Evolutionary conservation across 2,888 invertebrate species (phyloP), one percentile per base, ranked within the genome.

Genomic region (Oasisia sp.): DNA sequence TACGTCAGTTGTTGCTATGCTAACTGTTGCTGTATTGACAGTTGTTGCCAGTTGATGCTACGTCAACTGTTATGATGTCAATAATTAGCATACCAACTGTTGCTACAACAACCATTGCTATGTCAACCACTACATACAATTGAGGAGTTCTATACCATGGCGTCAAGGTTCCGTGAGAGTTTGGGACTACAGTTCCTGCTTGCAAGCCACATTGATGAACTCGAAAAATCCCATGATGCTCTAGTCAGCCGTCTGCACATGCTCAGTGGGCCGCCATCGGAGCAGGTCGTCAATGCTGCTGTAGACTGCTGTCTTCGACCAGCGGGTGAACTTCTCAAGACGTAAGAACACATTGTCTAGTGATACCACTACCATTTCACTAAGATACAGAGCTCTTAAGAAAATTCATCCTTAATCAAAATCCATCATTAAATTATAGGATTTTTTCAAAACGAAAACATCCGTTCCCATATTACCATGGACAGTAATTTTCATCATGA

Each of bases 281-380:
- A 93, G 9, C 94, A 95, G 9, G 94, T 97, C 38, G 96, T 97
- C 38, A 95, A 96, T 92, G 94, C 95, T 91, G 97, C 97, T 0
- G 97, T 97, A 44, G 96, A 97, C 92, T 97, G 97, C 94, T 97
- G 97, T 95, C 96, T 97, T 91, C 95, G 97, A 93, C 96, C 96
- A 95, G 96, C 56, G 92, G 94, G 92, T 19, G 93, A 95, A 95
- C 93, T 93, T 56, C 94, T 92, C 58, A 94, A 95, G 92, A 94
- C 93, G 94, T 95, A 94, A 74, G 74, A 27, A 74, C 93, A 93
- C 92, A 74, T 50, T 11, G 14, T 14, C 50, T 50, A 50, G 14
- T 50, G 50, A 50, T 50, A 50, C 50, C 50, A 50, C 1, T 1
- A 50, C 50, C 3, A 38, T 38, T 38, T 38, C 38, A 38, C 38